phyloP scores from a whole-genome alignment of 2,113 vertebrate species.

The Tetrao urogallus region DNA sequence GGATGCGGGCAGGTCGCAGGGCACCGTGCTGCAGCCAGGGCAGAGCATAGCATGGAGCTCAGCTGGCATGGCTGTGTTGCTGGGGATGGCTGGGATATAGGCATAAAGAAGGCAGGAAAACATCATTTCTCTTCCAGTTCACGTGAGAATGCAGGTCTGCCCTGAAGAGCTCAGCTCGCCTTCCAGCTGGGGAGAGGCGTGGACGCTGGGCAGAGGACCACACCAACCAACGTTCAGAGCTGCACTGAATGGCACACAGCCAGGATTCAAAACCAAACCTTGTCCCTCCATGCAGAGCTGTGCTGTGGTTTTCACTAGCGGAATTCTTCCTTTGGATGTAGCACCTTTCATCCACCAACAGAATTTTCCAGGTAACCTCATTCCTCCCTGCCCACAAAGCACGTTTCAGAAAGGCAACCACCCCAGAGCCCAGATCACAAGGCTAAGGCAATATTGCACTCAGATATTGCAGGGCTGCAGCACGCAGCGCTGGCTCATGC shows the following conservation, averaged over 20 bases:
- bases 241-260: background rate
- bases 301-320: background rate
- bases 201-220: background rate
- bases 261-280: background rate
- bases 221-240: background rate
- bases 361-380: background rate
- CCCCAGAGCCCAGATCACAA: background rate
- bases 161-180: background rate
- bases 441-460: background rate
- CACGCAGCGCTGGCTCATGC: background rate
- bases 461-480: background rate
- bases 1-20: background rate
- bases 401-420: background rate
- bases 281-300: background rate
- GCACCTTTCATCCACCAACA: background rate
- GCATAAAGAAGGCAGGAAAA: background rate
- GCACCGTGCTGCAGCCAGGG: too few species aligned
- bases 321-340: background rate
- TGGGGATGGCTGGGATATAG: background rate
- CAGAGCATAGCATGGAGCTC: background rate
- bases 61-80: background rate
- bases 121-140: background rate
- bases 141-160: background rate
- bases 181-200: rapidly evolving
- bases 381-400: background rate